Evolutionary conservation across 2,113 vertebrate genomes (phyloP), one percentile per base, ranked within the genome.

Genomic region (Scophthalmus maximus): DNA sequence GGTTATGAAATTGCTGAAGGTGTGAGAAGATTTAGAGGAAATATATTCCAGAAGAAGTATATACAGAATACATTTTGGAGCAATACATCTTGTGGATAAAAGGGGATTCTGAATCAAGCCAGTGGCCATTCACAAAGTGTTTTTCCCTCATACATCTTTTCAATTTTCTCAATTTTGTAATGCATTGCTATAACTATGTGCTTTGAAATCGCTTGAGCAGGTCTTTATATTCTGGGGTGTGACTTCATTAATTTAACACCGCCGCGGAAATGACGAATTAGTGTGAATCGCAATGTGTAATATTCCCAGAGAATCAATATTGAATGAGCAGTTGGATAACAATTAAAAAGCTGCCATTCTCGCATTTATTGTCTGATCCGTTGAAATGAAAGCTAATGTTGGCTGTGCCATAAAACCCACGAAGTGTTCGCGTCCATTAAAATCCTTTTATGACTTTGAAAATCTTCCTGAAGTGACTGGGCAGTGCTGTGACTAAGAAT

Each of bases 351-450:
- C 55, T 77, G 64, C 71, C 34, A 52, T 55, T 74, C 10, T 40
- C 23, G 72, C 68, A 55, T 73, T 78, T 83, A 84, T 78, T 83
- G 57, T 77, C 51, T 27, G 57, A 72, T 79, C 59, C 42, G 64
- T 68, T 83, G 60, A 69, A 88, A 73, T 66, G 58, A 86, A 88
- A 83, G 49, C 77, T 73, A 72, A 87, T 88, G 85, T 80, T 81
- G 61, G 64, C 73, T 26, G 72, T 68, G 49, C 67, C 25, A 72
- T 87, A 83, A 89, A 92, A 75, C 68, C 75, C 72, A 78, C 81
- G 66, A 87, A 85, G 60, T 78, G 77, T 75, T 74, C 30, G 56
- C 77, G 59, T 63, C 73, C 82, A 82, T 86, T 85, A 83, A 79
- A 78, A 81, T 78, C 72, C 69, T 81, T 71, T 90, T 84, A 88